Conservation (phyloP, 2,113 vertebrate species). For the Corythoichthys haematopterus region DNA sequence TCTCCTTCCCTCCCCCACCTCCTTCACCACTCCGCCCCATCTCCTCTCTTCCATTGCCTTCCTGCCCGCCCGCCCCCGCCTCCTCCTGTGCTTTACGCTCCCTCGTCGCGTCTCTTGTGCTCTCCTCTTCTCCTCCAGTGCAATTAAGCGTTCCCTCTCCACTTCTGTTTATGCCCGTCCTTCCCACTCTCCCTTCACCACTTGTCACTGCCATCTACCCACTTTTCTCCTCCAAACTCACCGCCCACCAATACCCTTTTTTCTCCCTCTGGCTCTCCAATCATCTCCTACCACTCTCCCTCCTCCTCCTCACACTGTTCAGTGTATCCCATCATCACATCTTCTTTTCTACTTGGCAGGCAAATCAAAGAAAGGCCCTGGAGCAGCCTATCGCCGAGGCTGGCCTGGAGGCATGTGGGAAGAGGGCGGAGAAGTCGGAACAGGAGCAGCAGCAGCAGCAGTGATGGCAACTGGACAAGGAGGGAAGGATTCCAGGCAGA, state of each 20-base stretch:
- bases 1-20: slow-evolving; percentile 23
- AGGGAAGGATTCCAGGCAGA: slow-evolving; percentile 68
- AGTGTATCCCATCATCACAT: slow-evolving; percentile 31
- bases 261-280: slow-evolving; percentile 22
- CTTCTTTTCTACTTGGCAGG: slow-evolving; percentile 62
- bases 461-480: slow-evolving; percentile 48
- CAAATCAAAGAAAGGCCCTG: slow-evolving; percentile 64
- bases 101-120: background rate
- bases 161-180: background rate
- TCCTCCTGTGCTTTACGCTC: background rate
- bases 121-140: background rate
- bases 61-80: slow-evolving; percentile 16
- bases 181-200: background rate
- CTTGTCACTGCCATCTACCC: slow-evolving; percentile 21
- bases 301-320: slow-evolving; percentile 14
- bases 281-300: slow-evolving; percentile 1
- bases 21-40: slow-evolving; percentile 3
- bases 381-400: slow-evolving; percentile 64
- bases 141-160: slow-evolving; percentile 1
- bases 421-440: slow-evolving; percentile 56
- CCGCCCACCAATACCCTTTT: slow-evolving; percentile 1
- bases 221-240: background rate
- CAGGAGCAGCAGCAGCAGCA: slow-evolving; percentile 47
- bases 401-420: slow-evolving; percentile 73
- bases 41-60: background rate